A percentile compares a stretch with the other conserved stretches of the same genome.
Conservation (phyloP, 2,113 vertebrate genomes). For the Prochilodus magdalenae region DNA sequence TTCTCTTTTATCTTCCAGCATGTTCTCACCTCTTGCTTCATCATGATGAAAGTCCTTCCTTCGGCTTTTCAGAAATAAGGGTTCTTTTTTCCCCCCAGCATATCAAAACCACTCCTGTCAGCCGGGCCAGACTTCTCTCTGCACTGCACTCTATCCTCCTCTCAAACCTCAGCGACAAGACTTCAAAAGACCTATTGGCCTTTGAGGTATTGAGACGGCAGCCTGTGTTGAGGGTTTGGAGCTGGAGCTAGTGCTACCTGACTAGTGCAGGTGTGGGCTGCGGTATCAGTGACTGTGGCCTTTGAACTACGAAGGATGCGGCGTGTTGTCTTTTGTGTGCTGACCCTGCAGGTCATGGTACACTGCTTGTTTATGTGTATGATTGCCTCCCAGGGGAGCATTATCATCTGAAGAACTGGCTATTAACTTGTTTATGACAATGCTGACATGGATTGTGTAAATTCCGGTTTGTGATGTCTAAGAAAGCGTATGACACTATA, state of each 20-base stretch:
- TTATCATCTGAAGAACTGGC: not conserved
- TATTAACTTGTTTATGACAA: not conserved
- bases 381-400: not conserved
- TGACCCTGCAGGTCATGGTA: not conserved
- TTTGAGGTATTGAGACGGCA: constrained; percentile 72
- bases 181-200: constrained; percentile 70
- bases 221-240: constrained; percentile 57
- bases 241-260: constrained; percentile 48
- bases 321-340: constrained; percentile 1
- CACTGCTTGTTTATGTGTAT: not conserved
- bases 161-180: constrained; percentile 64
- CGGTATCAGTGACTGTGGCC: constrained; percentile 62
- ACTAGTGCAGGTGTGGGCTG: constrained; percentile 67
- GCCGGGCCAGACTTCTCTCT: constrained; percentile 49
- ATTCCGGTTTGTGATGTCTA: not conserved
- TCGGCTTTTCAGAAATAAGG: not conserved
- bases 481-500: not conserved
- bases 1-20: constrained; percentile 11
- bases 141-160: constrained; percentile 44
- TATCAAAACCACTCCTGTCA: constrained; percentile 64
- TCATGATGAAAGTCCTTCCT: constrained; percentile 25
- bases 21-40: not conserved
- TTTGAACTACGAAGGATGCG: constrained; percentile 64
- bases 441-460: not conserved
- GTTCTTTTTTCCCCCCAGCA: constrained; percentile 29